Evolutionary conservation across 2,113 vertebrate genomes (phyloP).

Genomic region (Pteruthius melanotis): DNA sequence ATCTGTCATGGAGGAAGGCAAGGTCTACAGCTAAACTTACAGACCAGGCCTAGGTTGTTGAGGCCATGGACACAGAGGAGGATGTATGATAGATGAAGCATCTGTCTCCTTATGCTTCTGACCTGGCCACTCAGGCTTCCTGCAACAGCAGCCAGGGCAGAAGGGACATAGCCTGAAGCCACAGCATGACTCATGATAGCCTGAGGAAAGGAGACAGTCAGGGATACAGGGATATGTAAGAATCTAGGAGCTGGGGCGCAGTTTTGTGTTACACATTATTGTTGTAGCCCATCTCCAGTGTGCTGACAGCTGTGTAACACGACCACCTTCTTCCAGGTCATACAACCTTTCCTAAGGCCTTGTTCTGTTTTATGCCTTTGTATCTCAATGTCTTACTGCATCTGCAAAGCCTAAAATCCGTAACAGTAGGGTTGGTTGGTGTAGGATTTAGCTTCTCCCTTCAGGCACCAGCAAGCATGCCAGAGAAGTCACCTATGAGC

Average conservation of each 20-base stretch:
- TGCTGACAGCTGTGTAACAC: background rate
- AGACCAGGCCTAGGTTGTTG: background rate
- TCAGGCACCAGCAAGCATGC: fast-evolving
- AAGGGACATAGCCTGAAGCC: background rate
- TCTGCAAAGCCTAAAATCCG: background rate
- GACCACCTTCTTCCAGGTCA: background rate
- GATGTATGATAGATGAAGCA: background rate
- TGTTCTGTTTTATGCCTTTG: background rate
- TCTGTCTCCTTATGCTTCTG: background rate
- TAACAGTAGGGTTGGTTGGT: background rate
- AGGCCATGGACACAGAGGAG: background rate
- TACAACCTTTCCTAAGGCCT: background rate
- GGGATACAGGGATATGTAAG: background rate
- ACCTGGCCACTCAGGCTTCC: background rate
- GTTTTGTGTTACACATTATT: background rate
- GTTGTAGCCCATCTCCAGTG: background rate
- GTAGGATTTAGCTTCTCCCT: background rate
- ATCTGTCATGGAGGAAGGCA: background rate
- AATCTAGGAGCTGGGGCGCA: background rate
- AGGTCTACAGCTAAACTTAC: background rate
- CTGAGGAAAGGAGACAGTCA: background rate
- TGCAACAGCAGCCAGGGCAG: background rate
- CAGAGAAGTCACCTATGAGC: background rate
- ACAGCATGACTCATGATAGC: background rate
- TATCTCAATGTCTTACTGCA: background rate